Percentiles rank a stretch among this genome's conserved stretches.
Evolutionary conservation across 2,113 vertebrate species (phyloP).

Genomic region (Nannospalax galili): DNA sequence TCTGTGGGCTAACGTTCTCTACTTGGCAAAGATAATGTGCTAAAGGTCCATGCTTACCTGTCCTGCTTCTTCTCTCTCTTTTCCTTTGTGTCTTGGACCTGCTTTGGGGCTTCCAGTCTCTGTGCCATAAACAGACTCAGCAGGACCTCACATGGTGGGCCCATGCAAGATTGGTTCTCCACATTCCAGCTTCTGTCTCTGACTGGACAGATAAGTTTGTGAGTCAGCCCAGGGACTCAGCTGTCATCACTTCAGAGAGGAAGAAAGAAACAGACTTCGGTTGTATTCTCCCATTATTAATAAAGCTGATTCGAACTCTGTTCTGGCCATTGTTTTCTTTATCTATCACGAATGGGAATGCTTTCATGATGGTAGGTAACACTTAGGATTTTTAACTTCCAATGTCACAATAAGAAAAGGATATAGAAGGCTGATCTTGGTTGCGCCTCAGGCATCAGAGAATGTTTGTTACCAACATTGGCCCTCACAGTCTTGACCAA

Average conservation of each 20-base stretch:
- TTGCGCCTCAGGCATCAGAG: neutral
- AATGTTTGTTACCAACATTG: neutral
- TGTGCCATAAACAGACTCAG: conserved; percentile 74
- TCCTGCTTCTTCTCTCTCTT: conserved; percentile 75
- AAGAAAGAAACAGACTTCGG: conserved; percentile 52
- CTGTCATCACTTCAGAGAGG: conserved; percentile 62
- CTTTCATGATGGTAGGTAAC: neutral
- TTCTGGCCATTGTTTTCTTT: conserved; percentile 40
- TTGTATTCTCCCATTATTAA: conserved; percentile 58
- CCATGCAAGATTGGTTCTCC: conserved; percentile 61
- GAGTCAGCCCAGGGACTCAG: conserved; percentile 47
- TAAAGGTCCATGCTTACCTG: conserved; percentile 74
- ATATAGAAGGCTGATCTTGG: neutral
- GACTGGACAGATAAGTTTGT: conserved; percentile 72
- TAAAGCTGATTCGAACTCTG: conserved; percentile 71
- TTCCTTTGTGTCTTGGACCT: conserved; percentile 71
- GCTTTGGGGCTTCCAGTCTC: conserved; percentile 72
- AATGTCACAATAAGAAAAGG: neutral
- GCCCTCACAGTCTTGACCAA: neutral
- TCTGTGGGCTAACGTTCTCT: conserved; percentile 53
- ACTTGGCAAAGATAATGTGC: conserved; percentile 56
- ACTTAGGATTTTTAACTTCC: neutral
- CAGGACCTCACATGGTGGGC: conserved; percentile 62
- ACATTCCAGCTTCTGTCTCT: conserved; percentile 57
- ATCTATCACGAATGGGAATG: neutral